A percentile compares a stretch with the other conserved stretches of the same genome.
phyloP scores from a whole-genome alignment of 1,140 invertebrate genomes.

The Coelopa frigida region DNA sequence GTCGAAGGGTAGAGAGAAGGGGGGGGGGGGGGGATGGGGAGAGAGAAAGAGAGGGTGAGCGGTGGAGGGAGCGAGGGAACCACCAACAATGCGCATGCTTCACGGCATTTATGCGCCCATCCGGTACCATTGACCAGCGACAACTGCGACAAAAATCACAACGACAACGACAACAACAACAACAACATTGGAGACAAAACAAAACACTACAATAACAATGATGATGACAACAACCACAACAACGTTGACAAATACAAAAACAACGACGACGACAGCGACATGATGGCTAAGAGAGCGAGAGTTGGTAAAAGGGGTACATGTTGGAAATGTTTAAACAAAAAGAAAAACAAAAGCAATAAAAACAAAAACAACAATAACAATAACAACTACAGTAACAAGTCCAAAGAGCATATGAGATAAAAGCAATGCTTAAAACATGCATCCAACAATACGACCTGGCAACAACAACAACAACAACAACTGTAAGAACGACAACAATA shows the following conservation, averaged over 20 bases:
- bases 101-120: conserved; percentile 6
- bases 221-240: no score
- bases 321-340: conserved; percentile 10
- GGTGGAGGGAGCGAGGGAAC: neutral
- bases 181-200: no score
- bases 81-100: conserved; percentile 7
- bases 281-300: no score
- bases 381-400: no score
- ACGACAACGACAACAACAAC: no score
- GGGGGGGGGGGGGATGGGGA: no score
- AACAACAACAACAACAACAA: conserved; percentile 3
- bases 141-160: no score
- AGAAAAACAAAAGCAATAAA: conserved; percentile 3
- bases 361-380: conserved; percentile 5
- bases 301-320: conserved; percentile 10
- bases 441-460: conserved; percentile 10
- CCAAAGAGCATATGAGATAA: no score
- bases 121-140: conserved; percentile 7
- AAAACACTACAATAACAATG: no score
- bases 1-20: no score
- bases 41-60: neutral
- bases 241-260: no score
- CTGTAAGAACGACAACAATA: conserved; percentile 1
- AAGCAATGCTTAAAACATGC: conserved; percentile 8
- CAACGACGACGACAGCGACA: no score